These are phyloP conservation scores for Isichthys henryi DNA, from an alignment of 2,113 vertebrate species.

Conservation along the genomic window DNA sequence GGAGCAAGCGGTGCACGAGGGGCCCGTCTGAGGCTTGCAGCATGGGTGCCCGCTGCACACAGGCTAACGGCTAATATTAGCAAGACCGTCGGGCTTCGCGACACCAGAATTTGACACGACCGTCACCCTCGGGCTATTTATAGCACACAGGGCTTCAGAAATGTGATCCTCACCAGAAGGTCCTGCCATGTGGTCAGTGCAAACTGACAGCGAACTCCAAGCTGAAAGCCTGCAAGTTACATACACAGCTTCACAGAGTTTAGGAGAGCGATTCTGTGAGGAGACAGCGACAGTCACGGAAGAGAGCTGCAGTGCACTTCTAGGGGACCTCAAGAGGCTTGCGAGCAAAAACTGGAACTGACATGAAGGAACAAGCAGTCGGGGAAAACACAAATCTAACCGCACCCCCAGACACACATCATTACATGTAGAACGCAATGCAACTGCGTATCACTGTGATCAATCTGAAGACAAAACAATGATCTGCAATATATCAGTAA, in stretches of 20 bases:
- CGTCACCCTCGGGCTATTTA: constrained; percentile 9
- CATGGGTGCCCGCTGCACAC: background rate
- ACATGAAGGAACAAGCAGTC: background rate
- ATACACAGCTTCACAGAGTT: background rate
- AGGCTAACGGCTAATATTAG: constrained; percentile 20
- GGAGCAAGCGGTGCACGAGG: background rate
- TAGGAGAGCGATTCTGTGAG: background rate
- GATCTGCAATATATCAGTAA: background rate
- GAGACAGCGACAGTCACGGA: background rate
- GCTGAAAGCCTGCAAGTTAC: background rate
- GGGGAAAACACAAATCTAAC: background rate
- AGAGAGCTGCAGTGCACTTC: background rate
- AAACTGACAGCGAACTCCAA: background rate
- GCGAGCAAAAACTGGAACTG: background rate
- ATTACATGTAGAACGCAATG: background rate
- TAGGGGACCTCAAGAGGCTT: background rate
- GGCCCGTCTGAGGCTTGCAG: background rate
- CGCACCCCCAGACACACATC: background rate
- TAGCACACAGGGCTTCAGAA: constrained; percentile 14
- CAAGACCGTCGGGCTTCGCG: background rate
- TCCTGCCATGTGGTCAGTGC: background rate
- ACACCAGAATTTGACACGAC: background rate
- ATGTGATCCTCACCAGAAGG: constrained; percentile 25
- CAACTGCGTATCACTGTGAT: background rate
- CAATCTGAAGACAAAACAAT: background rate